Percentiles rank a stretch among this genome's conserved stretches.
Conservation (phyloP, 2,113 vertebrate genomes). For the Sula dactylatra region DNA sequence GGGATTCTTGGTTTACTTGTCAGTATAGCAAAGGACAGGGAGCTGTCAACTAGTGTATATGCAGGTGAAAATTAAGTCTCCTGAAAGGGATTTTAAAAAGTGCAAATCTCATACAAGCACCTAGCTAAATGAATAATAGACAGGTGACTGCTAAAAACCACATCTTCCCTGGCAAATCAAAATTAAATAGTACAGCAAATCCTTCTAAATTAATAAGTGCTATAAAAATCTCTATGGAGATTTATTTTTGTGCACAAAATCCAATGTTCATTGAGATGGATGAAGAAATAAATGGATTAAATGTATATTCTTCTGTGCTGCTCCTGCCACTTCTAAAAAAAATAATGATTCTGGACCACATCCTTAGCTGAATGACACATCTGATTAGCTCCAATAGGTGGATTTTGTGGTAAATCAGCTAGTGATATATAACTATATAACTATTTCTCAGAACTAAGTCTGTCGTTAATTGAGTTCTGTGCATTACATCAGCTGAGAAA, state of each 20-base stretch:
- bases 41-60: background rate
- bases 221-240: background rate
- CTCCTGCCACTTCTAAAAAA: background rate
- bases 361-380: background rate
- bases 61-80: constrained; percentile 25
- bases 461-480: background rate
- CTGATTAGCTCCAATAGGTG: background rate
- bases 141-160: background rate
- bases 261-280: background rate
- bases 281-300: constrained; percentile 6
- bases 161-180: background rate
- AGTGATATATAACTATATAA: background rate
- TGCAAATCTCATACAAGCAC: background rate
- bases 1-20: constrained; percentile 3
- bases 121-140: constrained; percentile 11
- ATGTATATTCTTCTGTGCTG: background rate
- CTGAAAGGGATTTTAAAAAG: background rate
- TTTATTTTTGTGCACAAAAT: constrained; percentile 18
- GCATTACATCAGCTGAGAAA: background rate
- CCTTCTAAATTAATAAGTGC: background rate
- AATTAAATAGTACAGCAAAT: constrained; percentile 1
- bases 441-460: background rate
- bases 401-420: background rate
- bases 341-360: background rate
- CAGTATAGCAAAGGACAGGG: background rate